Evolutionary conservation across 2,888 invertebrate species (phyloP).

Genomic region (Drosophila acutilabella): DNA sequence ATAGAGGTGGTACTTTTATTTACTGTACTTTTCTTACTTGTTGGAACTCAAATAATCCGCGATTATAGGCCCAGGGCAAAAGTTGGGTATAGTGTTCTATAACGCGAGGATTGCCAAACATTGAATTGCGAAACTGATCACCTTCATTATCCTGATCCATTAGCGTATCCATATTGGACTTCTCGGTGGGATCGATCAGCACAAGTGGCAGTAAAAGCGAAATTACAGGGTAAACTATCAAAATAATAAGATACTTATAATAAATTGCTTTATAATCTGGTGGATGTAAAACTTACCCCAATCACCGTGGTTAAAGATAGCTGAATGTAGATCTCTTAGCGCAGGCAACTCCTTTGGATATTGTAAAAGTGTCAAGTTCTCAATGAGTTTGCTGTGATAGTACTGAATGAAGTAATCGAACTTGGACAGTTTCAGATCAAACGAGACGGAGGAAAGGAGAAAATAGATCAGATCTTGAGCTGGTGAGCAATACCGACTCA

Average conservation of each 20-base stretch:
- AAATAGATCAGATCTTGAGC: conserved; percentile 82
- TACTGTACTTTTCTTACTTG: too few species aligned
- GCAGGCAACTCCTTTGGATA: conserved; percentile 71
- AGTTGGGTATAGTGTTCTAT: conserved; percentile 67
- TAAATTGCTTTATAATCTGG: too few species aligned
- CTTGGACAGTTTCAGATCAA: conserved; percentile 70
- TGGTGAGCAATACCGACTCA: conserved; percentile 81
- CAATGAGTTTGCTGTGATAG: conserved; percentile 73
- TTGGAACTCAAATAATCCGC: conserved; percentile 69
- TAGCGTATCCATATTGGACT: conserved; percentile 70
- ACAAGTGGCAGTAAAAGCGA: conserved; percentile 62
- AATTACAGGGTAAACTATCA: conserved; percentile 51
- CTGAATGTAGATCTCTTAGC: conserved; percentile 70
- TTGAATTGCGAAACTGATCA: conserved; percentile 53
- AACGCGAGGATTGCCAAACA: conserved; percentile 59
- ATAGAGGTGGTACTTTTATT: too few species aligned
- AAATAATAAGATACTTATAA: too few species aligned
- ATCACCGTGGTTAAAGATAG: conserved; percentile 66
- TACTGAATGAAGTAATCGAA: conserved; percentile 80
- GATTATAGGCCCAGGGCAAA: conserved; percentile 77
- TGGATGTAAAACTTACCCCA: conserved; percentile 64
- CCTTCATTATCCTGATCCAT: conserved; percentile 52
- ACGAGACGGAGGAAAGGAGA: conserved; percentile 74
- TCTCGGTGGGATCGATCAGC: conserved; percentile 71
- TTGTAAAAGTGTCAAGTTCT: conserved; percentile 67